Base-by-base conservation (phyloP, 1,140 invertebrate genomes). In the Heliothis virescens region DNA sequence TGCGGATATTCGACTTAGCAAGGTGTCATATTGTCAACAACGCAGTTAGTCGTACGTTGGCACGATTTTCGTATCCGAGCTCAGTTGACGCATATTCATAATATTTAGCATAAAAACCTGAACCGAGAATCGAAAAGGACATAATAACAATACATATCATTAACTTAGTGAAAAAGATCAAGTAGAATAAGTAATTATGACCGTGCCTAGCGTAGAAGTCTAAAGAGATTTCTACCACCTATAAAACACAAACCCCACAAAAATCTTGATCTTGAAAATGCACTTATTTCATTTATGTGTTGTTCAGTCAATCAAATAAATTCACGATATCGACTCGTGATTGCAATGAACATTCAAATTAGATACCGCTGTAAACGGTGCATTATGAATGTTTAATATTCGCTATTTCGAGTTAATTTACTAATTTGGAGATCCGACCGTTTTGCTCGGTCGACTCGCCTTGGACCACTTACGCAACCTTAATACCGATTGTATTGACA, bases 401-500 rank as follows among this genome's bases (percentile, higher is more conserved):
- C 60, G n/a, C 47, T 63, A 60, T 75, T 80, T 74, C 62, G 63
- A 80, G 77, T 82, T 69, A 67, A 81, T 79, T 75, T 59, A 29
- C 18, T 50, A 78, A 74, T 80, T 83, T 81, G 72, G 63, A 74
- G 76, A 83, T 76, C 71, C 55, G 81, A 78, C 65, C 74, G 79
- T 73, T 84, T 76, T 80, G 81, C 59, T 84, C 69, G 60, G 76
- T 74, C 53, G 82, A 86, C 74, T 84, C 60, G 57, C 85, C 85
- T 86, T 86, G 85, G 75, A 80, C 82, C 60, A 86, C 74, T 84
- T 86, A 80, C 79, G 80, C 74, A 81, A 82, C n/a, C 57, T 57
- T 50, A 41, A 9, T 67, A 57, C 55, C 60, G 60, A 76, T 63
- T 63, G 18, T 77, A 53, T 65, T 55, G 60, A 53, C 50, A 65